phyloP scores from a whole-genome alignment of 2,888 invertebrate genomes.

The Eristalis intricaria region DNA sequence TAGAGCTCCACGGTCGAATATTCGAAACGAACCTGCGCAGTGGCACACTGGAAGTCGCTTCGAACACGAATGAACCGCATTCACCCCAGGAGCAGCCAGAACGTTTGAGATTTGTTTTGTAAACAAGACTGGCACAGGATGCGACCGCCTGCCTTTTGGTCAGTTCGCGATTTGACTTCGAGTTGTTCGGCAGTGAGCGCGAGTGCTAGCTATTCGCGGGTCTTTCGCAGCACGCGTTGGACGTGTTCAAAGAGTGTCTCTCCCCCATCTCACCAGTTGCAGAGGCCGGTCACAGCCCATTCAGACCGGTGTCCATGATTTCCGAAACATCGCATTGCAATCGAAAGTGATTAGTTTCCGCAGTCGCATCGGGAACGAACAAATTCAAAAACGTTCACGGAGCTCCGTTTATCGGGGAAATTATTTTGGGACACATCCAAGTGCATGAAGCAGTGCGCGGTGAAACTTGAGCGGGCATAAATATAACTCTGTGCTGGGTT shows the following conservation, averaged over 20 bases:
- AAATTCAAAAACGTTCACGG: conserved; percentile 13
- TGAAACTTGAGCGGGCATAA: background rate
- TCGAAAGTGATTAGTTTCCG: background rate
- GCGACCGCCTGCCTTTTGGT: conserved; percentile 23
- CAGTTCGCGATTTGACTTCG: conserved; percentile 51
- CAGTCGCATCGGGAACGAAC: background rate
- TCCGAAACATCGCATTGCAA: background rate
- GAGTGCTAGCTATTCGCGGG: background rate
- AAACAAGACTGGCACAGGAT: conserved; percentile 58
- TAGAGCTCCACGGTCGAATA: conserved; percentile 23
- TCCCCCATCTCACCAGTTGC: background rate
- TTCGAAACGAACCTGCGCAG: conserved; percentile 42
- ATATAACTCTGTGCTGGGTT: background rate
- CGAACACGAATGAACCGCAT: conserved; percentile 28
- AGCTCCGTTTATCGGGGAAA: conserved; percentile 1
- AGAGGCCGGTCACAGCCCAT: background rate
- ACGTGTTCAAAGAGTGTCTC: conserved; percentile 10
- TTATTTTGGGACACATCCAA: background rate
- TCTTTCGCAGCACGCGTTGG: conserved; percentile 14
- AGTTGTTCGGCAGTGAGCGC: conserved; percentile 37
- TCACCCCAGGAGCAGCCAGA: conserved; percentile 20
- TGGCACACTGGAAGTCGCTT: conserved; percentile 23
- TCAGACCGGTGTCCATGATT: background rate
- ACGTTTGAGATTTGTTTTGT: conserved; percentile 62
- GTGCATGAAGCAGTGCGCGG: background rate